Evolutionary conservation across 2,113 vertebrate species (phyloP).

Genomic region (Lycaon pictus): DNA sequence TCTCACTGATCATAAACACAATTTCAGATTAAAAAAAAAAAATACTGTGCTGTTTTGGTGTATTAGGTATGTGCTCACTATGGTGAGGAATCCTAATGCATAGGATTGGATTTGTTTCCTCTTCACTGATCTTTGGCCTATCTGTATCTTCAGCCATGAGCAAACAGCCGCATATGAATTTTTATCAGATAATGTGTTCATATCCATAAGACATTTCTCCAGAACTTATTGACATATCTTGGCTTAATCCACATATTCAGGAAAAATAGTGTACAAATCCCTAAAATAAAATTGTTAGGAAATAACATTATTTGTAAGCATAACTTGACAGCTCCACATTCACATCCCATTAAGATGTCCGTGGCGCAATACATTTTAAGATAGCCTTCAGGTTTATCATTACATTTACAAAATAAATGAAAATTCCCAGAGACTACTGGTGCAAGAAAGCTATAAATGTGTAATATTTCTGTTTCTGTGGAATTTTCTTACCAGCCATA

Average conservation of each 20-base stretch:
- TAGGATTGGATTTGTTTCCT: not conserved
- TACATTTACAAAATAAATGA: conserved; percentile 77
- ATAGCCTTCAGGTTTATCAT: conserved; percentile 74
- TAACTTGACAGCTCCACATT: conserved; percentile 72
- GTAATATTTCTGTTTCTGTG: conserved; percentile 57
- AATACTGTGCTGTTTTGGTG: not conserved
- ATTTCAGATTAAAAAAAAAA: not conserved
- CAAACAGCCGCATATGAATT: conserved; percentile 62
- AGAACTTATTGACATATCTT: conserved; percentile 71
- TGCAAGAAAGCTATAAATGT: conserved; percentile 30
- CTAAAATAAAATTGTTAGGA: conserved; percentile 76
- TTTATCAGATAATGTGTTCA: conserved; percentile 78
- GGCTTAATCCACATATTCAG: conserved; percentile 74
- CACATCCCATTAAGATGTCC: conserved; percentile 66
- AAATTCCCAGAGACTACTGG: conserved; percentile 65
- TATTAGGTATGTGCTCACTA: conserved; percentile 26
- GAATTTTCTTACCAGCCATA: conserved; percentile 34
- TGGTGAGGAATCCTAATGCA: not conserved
- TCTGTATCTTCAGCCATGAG: conserved; percentile 65
- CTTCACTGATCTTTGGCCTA: conserved; percentile 28
- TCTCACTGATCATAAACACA: conserved; percentile 20
- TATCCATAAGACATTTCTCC: conserved; percentile 66
- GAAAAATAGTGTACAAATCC: conserved; percentile 59
- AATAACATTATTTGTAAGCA: conserved; percentile 83
- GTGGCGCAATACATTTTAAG: conserved; percentile 69